phyloP scores from a whole-genome alignment of 2,113 vertebrate species.

The Lepus timidus region DNA sequence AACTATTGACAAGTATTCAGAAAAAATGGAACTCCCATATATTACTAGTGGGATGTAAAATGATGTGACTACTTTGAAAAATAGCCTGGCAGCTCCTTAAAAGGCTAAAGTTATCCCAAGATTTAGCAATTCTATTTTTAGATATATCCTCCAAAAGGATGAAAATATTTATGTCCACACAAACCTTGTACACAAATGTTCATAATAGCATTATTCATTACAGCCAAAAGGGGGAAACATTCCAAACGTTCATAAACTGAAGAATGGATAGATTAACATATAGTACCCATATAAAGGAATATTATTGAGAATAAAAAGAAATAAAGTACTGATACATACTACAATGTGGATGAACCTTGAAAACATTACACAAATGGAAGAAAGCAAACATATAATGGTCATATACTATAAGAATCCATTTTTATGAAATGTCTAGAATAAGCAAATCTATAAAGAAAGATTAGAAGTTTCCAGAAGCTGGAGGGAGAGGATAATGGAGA shows the following conservation, averaged over 20 bases:
- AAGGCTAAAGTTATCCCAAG: background rate
- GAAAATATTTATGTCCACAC: slow-evolving; percentile 18
- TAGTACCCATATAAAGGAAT: background rate
- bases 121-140: background rate
- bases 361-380: background rate
- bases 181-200: background rate
- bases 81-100: background rate
- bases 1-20: background rate
- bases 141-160: background rate
- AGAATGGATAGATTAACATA: background rate
- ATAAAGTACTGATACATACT: background rate
- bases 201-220: background rate
- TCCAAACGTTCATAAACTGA: background rate
- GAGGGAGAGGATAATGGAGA: background rate
- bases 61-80: background rate
- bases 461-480: background rate
- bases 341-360: background rate
- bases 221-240: background rate
- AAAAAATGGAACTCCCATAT: background rate
- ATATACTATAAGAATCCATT: background rate
- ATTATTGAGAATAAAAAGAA: background rate
- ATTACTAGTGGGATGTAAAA: background rate
- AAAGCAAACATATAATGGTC: background rate
- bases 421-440: background rate
- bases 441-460: background rate